These are phyloP conservation scores for Neodiprion virginianus DNA, from an alignment of 1,140 invertebrate genomes.

Conservation along the genomic window DNA sequence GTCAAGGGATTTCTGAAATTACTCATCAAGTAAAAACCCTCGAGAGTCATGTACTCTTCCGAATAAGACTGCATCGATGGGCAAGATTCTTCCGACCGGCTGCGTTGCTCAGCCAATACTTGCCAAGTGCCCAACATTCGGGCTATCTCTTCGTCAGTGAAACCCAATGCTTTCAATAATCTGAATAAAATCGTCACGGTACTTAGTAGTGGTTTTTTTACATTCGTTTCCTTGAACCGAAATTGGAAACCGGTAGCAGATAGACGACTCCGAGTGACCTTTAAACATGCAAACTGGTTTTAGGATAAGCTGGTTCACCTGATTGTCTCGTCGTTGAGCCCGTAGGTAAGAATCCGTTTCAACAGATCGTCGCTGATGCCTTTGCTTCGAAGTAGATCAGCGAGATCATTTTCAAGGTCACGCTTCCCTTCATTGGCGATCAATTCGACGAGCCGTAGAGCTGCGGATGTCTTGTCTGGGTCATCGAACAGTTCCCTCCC, in stretches of 20 bases:
- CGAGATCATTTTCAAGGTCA: constrained; percentile 10
- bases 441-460: background rate
- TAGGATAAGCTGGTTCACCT: constrained; percentile 17
- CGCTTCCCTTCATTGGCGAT: background rate
- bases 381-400: constrained; percentile 26
- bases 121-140: constrained; percentile 11
- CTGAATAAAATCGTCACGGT: constrained; percentile 11
- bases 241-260: background rate
- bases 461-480: background rate
- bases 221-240: constrained; percentile 12
- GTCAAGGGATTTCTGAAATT: constrained; percentile 33
- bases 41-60: constrained; percentile 14
- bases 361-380: constrained; percentile 27
- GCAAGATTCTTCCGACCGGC: background rate
- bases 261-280: background rate
- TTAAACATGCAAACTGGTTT: constrained; percentile 8
- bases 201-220: no score
- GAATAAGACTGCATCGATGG: constrained; percentile 16
- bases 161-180: constrained; percentile 26
- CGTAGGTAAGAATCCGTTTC: constrained; percentile 22
- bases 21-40: constrained; percentile 32
- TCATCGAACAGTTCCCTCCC: background rate
- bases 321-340: constrained; percentile 22
- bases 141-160: constrained; percentile 20
- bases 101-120: background rate